Evolutionary conservation across 2,888 invertebrate genomes (phyloP).

Genomic region (Fissipunctia ypsillon): DNA sequence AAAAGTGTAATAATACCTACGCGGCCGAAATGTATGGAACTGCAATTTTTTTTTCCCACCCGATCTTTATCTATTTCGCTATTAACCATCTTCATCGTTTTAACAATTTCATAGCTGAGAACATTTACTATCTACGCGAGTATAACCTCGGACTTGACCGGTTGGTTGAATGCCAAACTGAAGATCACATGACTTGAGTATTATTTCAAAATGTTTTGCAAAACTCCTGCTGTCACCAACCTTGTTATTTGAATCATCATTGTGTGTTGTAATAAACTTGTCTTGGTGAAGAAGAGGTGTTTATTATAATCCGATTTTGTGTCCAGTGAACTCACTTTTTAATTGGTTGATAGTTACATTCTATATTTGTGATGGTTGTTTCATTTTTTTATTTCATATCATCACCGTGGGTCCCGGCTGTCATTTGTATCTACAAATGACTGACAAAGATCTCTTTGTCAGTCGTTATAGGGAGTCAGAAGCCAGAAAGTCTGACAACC

Average conservation of each 20-base stretch:
- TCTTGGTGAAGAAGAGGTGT: conserved; percentile 3
- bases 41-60: too few species aligned
- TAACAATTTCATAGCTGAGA: not conserved
- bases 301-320: conserved; percentile 27
- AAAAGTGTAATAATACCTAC: too few species aligned
- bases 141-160: conserved; percentile 66
- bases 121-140: conserved; percentile 14
- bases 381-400: not conserved
- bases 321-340: conserved; percentile 37
- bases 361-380: not conserved
- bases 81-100: not conserved
- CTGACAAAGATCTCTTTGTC: too few species aligned
- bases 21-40: too few species aligned
- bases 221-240: conserved; percentile 47
- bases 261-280: conserved; percentile 19
- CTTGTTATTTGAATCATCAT: conserved; percentile 55
- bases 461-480: too few species aligned
- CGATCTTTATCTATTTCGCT: not conserved
- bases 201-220: conserved; percentile 61
- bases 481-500: not conserved
- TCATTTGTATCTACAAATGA: too few species aligned
- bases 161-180: conserved; percentile 52
- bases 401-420: not conserved
- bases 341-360: not conserved
- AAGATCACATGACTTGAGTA: conserved; percentile 57